Evolutionary conservation across 2,888 invertebrate genomes (phyloP), one percentile per base, ranked within the genome.

Genomic region (Gastracanthus pulcherrimus): DNA sequence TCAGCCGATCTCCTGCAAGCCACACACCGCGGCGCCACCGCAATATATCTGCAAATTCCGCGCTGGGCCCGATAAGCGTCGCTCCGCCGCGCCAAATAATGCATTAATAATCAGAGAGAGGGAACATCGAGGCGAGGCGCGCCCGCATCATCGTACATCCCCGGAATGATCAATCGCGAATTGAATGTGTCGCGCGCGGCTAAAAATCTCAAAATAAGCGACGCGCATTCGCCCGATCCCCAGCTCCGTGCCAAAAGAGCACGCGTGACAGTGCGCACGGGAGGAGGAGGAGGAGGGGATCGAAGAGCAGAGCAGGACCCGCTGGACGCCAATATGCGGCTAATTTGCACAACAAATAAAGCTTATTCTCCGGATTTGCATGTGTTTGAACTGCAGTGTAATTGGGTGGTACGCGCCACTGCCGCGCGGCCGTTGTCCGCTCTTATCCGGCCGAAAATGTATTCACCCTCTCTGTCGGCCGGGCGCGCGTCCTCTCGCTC

Each of bases 311-410:
- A 90, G 88, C 87, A 88, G 90, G 89, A 87, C 88, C 88, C 89
- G 88, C 89, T 87, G 88, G 87, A 86, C 86, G 87, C 90, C 91
- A 91, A 91, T 91, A 91, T 91, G 89, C 89, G 90, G 89, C 90
- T 90, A 90, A 91, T 91, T 91, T 91, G 91, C 91, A 91, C 91
- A 91, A 91, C 91, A 91, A 91, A 91, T 91, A 91, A 91, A 91
- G 91, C 91, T 91, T 90, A 90, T 91, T 90, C 90, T 87, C 87
- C 86, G 89, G 90, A 91, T 91, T 91, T 91, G 91, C 91, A 91
- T 91, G 90, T 91, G 91, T 91, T 91, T 91, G 91, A 91, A 91
- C 91, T 90, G 89, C 90, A 89, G 89, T 91, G 90, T 91, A 91
- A 91, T 91, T 91, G 91, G 91, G 88, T 90, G 88, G 87, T 71